Evolutionary conservation across 2,888 invertebrate species (phyloP).

Genomic region (Andrena praecox): DNA sequence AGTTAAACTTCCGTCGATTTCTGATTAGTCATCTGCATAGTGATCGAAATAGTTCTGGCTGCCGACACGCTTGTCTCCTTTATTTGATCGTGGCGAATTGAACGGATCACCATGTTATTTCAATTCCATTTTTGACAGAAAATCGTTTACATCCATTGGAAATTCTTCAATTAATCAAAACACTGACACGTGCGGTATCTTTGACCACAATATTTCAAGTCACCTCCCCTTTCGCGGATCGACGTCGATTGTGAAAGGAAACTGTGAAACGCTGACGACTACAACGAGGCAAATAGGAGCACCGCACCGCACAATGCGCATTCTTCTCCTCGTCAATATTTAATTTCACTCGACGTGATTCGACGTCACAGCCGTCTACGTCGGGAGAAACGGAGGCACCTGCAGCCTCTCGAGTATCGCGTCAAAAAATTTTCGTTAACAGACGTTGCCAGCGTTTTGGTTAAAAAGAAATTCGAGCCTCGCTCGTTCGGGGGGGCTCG

Average conservation of each 20-base stretch:
- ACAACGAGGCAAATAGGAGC: neutral
- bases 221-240: neutral
- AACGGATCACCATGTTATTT: constrained; percentile 1
- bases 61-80: neutral
- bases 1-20: constrained; percentile 43
- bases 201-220: neutral
- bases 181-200: constrained; percentile 13
- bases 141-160: too few relatives aligned
- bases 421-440: constrained; percentile 33
- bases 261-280: neutral
- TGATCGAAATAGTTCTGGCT: constrained; percentile 27
- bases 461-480: constrained; percentile 45
- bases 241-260: neutral
- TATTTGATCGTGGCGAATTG: neutral
- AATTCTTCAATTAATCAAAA: constrained; percentile 11
- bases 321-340: neutral
- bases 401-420: neutral
- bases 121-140: neutral
- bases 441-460: constrained; percentile 9
- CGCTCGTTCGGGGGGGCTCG: constrained; percentile 5
- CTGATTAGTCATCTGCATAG: constrained; percentile 32
- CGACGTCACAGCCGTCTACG: neutral
- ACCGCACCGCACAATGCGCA: neutral
- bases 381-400: neutral
- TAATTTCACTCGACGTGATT: constrained; percentile 8